A percentile compares a stretch with the other conserved stretches of the same genome.
These are phyloP conservation scores for Hypselothyrea guttata DNA, from an alignment of 2,888 invertebrate species.

Conservation along the genomic window DNA sequence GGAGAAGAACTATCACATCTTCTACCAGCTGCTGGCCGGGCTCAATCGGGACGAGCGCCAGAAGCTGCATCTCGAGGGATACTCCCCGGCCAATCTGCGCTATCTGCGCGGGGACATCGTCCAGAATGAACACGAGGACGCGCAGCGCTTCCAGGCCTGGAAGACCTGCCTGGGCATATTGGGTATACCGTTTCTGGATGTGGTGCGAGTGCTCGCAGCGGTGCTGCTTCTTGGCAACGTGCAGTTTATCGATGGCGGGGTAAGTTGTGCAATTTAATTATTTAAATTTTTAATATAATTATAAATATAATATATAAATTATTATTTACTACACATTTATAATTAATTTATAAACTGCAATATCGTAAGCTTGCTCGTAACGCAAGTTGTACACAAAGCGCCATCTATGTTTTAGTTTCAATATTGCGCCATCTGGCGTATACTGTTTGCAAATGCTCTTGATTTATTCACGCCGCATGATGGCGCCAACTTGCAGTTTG, in stretches of 20 bases:
- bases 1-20: slow-evolving; percentile 98
- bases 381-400: no score
- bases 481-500: no score
- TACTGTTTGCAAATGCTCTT: rapidly evolving
- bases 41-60: slow-evolving; percentile 92
- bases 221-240: slow-evolving; percentile 96
- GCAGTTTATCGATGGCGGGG: slow-evolving; percentile 91
- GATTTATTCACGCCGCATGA: no score
- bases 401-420: no score
- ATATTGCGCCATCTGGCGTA: slow-evolving; percentile 21
- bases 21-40: slow-evolving; percentile 97
- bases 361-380: not conserved
- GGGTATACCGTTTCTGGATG: slow-evolving; percentile 96
- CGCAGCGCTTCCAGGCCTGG: slow-evolving; percentile 93
- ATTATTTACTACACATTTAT: no score
- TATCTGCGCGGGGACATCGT: slow-evolving; percentile 90
- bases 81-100: slow-evolving; percentile 90
- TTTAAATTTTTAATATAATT: not conserved
- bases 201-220: slow-evolving; percentile 94
- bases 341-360: not conserved
- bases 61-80: slow-evolving; percentile 93
- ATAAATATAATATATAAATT: no score
- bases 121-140: slow-evolving; percentile 89
- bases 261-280: slow-evolving; percentile 55
- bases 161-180: slow-evolving; percentile 94